Percentiles rank a stretch among this genome's conserved stretches.
These are phyloP conservation scores for Leptobrachium leishanense DNA, from an alignment of 2,113 vertebrate species.

Conservation along the genomic window DNA sequence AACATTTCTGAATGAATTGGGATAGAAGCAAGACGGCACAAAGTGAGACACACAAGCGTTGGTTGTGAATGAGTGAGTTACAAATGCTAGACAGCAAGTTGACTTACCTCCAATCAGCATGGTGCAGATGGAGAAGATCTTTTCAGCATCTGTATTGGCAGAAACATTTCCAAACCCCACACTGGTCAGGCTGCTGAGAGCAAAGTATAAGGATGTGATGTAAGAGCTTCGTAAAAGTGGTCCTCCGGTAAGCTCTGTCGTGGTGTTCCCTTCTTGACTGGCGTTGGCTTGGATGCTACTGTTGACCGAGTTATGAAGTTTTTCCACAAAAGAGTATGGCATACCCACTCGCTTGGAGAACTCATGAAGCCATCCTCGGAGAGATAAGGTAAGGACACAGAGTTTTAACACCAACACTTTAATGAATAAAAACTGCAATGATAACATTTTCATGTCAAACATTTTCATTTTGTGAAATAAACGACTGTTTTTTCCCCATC, in stretches of 20 bases:
- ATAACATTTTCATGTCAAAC: no score
- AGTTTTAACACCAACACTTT: background rate
- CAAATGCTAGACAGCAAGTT: background rate
- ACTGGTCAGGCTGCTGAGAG: constrained; percentile 78
- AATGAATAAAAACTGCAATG: no score
- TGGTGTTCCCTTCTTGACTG: constrained; percentile 45
- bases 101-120: constrained; percentile 78
- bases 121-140: constrained; percentile 82
- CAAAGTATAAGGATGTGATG: constrained; percentile 78
- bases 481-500: no score
- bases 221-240: constrained; percentile 76
- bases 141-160: constrained; percentile 79
- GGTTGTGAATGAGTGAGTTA: no score
- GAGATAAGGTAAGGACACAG: background rate
- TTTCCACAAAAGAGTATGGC: constrained; percentile 63
- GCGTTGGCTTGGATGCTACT: constrained; percentile 54
- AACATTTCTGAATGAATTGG: no score
- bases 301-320: constrained; percentile 37
- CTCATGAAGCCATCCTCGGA: constrained; percentile 76
- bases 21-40: no score
- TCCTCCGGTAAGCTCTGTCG: constrained; percentile 59
- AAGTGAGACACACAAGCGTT: no score
- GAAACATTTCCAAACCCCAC: constrained; percentile 81
- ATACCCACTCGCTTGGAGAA: constrained; percentile 73
- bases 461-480: no score